phyloP scores from a whole-genome alignment of 2,888 invertebrate genomes.

The Papilio protenor region DNA sequence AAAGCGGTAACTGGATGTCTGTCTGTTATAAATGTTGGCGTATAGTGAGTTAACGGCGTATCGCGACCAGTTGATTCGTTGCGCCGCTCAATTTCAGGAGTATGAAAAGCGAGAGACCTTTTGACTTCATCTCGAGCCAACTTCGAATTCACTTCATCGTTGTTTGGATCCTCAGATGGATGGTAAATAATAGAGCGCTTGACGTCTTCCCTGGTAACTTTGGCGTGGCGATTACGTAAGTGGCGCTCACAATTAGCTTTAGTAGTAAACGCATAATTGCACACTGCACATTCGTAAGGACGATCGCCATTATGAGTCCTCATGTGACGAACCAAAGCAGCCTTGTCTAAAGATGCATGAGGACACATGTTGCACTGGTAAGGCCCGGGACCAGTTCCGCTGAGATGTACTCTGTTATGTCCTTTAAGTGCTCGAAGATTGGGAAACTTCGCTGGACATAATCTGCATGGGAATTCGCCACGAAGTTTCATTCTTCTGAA shows the following conservation, averaged over 20 bases:
- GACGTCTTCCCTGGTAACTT: slow-evolving; percentile 93
- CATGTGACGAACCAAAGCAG: slow-evolving; percentile 95
- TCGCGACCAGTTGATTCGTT: slow-evolving; percentile 71
- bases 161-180: slow-evolving; percentile 93
- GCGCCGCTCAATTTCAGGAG: slow-evolving; percentile 79
- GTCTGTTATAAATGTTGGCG: slow-evolving; percentile 76
- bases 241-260: slow-evolving; percentile 99
- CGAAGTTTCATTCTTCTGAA: slow-evolving; percentile 95
- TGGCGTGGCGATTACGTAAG: slow-evolving; percentile 94
- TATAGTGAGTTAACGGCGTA: slow-evolving; percentile 75
- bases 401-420: slow-evolving; percentile 94
- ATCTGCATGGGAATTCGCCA: slow-evolving; percentile 94
- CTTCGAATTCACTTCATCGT: slow-evolving; percentile 87
- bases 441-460: slow-evolving; percentile 95
- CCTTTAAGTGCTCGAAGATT: slow-evolving; percentile 95
- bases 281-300: slow-evolving; percentile 97
- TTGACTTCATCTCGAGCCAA: slow-evolving; percentile 82
- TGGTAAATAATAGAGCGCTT: slow-evolving; percentile 94
- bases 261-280: slow-evolving; percentile 98
- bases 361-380: slow-evolving; percentile 97
- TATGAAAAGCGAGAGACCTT: slow-evolving; percentile 82
- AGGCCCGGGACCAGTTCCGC: slow-evolving; percentile 90
- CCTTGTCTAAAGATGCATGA: slow-evolving; percentile 95
- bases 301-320: slow-evolving; percentile 97
- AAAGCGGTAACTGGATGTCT: slow-evolving; percentile 76